Evolutionary conservation across 2,888 invertebrate genomes (phyloP).

Genomic region (Lucinisca nassula): DNA sequence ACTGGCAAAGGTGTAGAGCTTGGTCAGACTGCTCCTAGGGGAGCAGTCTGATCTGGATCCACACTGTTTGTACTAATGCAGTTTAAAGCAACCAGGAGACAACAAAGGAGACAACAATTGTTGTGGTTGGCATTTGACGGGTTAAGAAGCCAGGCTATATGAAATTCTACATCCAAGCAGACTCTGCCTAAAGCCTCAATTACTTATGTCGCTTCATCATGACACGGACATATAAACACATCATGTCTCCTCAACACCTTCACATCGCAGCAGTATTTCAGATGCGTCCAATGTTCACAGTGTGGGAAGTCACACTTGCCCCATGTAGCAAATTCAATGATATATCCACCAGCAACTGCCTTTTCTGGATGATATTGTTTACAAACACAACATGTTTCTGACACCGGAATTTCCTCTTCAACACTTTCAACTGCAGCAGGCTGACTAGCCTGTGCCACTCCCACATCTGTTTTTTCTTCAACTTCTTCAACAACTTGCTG

Average conservation of each 20-base stretch:
- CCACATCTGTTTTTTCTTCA: constrained; percentile 19
- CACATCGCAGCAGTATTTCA: constrained; percentile 67
- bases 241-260: constrained; percentile 68
- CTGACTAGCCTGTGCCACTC: constrained; percentile 3
- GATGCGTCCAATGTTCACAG: constrained; percentile 68
- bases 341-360: constrained; percentile 57
- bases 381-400: constrained; percentile 68
- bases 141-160: too few relatives aligned
- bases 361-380: constrained; percentile 65
- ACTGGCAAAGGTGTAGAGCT: neutral
- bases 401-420: constrained; percentile 59
- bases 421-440: constrained; percentile 64
- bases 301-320: constrained; percentile 67
- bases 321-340: constrained; percentile 69
- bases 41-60: neutral
- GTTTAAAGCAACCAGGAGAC: too few relatives aligned
- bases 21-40: neutral
- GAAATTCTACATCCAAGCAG: too few relatives aligned
- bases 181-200: too few relatives aligned
- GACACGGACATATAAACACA: constrained; percentile 66
- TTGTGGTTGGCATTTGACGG: too few relatives aligned
- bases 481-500: neutral
- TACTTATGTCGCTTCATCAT: too few relatives aligned
- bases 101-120: too few relatives aligned
- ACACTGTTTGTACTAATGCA: too few relatives aligned